These are phyloP conservation scores for Buceros bicornis DNA, from an alignment of 2,797 vertebrate genomes.

Conservation along the genomic window DNA sequence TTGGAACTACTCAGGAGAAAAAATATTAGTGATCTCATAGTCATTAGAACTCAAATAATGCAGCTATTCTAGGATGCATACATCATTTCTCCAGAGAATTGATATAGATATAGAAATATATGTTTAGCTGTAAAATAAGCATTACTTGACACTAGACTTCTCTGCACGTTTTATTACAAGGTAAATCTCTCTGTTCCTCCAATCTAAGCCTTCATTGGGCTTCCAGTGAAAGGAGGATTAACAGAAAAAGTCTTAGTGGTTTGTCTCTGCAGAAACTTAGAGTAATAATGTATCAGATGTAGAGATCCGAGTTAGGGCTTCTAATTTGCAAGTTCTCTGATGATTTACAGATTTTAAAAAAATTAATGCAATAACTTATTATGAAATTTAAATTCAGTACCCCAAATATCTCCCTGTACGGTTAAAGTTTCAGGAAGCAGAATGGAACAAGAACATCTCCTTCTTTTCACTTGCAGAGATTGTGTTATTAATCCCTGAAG, in stretches of 20 bases:
- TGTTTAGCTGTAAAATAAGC: neutral
- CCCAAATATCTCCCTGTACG: neutral
- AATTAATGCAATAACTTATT: neutral
- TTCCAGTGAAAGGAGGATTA: neutral
- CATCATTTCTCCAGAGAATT: neutral
- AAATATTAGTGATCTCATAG: neutral
- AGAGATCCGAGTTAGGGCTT: neutral
- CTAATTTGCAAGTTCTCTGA: neutral
- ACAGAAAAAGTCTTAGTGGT: neutral
- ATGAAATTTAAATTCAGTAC: neutral
- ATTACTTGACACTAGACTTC: neutral
- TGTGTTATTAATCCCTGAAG: neutral
- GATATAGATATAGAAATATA: neutral
- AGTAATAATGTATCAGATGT: neutral
- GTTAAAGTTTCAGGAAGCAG: neutral
- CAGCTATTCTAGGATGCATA: neutral
- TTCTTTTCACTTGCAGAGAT: neutral
- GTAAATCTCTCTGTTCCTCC: neutral
- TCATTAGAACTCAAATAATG: neutral
- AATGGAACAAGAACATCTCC: neutral
- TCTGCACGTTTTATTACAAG: neutral
- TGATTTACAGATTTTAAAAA: neutral
- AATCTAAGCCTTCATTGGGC: accelerated
- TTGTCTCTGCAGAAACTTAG: neutral
- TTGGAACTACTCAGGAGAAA: neutral